Evolutionary conservation across 2,888 invertebrate species (phyloP), one percentile per base, ranked within the genome.

Genomic region (Abrostola tripartita): DNA sequence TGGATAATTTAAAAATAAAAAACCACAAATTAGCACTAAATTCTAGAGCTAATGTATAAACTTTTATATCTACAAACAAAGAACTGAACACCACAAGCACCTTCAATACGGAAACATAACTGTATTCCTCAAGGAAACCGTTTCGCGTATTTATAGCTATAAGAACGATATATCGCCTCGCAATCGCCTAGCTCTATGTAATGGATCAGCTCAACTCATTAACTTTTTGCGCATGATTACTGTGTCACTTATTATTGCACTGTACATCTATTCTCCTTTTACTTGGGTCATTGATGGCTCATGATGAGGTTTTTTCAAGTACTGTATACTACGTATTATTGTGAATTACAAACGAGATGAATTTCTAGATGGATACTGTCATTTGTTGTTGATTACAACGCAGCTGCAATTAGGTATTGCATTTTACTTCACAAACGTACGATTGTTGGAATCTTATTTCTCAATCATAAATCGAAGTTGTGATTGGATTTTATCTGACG

Each of bases 181-280:
- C 47, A 10, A 49, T 61, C 37, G 68, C 52, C 8, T 1, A 41
- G 52, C 70, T 5, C n/a, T 35, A 8, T 14, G 35, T 59, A 58
- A 63, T 50, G 72, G 37, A 61, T 52, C 52, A 60, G 52, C 67
- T 41, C 52, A 78, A 71, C 72, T 80, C 81, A 80, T 79, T 76
- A 72, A 71, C 55, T 76, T 79, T 78, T 80, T 79, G 74, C 54
- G 50, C 41, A 52, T 53, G 56, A 66, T 69, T 57, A 73, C 68
- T 76, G 50, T 72, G 69, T 65, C 75, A 75, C 75, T 75, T 76
- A 78, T 75, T 72, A 72, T 67, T 65, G 65, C 63, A 74, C 59
- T 69, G 42, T 59, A 71, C 52, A 52, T 10, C 60, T 73, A 65
- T 75, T 70, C 69, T 72, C 68, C 69, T 68, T 74, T 68, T 65